A percentile compares a stretch with the other conserved stretches of the same genome.
Conservation (phyloP, 2,113 vertebrate species). For the Murina feae region DNA sequence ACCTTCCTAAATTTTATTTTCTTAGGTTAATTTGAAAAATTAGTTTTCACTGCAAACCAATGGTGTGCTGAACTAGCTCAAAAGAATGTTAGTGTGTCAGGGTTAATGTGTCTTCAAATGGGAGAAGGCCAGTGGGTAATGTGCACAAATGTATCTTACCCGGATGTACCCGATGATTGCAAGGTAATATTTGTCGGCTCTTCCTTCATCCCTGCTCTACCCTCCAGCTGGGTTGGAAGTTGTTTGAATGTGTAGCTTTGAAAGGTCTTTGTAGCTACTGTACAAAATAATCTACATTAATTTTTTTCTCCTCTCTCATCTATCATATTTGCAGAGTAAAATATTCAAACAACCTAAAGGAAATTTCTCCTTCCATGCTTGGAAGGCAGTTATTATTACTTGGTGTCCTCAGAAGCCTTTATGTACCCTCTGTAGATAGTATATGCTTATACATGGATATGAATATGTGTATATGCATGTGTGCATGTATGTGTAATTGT, state of each 20-base stretch:
- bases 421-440: background rate
- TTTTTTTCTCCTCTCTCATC: background rate
- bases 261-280: background rate
- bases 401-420: background rate
- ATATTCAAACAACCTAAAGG: background rate
- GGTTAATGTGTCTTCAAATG: background rate
- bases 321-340: background rate
- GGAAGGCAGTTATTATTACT: background rate
- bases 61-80: background rate
- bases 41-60: background rate
- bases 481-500: background rate
- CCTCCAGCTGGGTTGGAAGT: background rate
- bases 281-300: background rate
- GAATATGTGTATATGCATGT: background rate
- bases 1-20: constrained; percentile 10
- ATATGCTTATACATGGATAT: background rate
- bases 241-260: background rate
- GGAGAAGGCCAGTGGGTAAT: background rate
- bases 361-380: background rate
- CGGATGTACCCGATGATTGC: background rate
- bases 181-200: background rate
- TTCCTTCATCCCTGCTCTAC: background rate
- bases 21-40: constrained; percentile 15
- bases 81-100: background rate
- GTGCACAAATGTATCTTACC: background rate